Conservation (phyloP, 2,888 invertebrate species). For the Lobophora halterata region DNA sequence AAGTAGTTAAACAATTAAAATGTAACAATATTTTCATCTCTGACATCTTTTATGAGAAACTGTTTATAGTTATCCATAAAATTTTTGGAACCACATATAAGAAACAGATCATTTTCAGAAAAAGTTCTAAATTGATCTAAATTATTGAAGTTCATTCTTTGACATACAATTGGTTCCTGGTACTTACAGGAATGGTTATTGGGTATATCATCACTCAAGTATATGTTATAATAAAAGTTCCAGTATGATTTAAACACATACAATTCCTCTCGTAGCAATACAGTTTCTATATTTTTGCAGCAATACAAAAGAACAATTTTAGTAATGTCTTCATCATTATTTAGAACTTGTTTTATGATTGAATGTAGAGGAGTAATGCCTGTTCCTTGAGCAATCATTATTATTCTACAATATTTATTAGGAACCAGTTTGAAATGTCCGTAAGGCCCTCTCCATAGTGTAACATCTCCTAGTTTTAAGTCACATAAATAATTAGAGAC, state of each 20-base stretch:
- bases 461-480: conserved; percentile 68
- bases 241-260: conserved; percentile 82
- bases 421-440: conserved; percentile 76
- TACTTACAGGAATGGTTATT: conserved; percentile 56
- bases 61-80: conserved; percentile 76
- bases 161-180: conserved; percentile 69
- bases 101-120: conserved; percentile 57
- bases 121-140: conserved; percentile 54
- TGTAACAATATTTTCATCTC: conserved; percentile 49
- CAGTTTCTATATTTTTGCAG: conserved; percentile 76
- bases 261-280: conserved; percentile 83
- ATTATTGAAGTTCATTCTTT: conserved; percentile 54
- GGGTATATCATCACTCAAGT: conserved; percentile 59
- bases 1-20: no score
- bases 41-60: conserved; percentile 41
- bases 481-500: conserved; percentile 80
- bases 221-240: conserved; percentile 87
- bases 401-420: conserved; percentile 62
- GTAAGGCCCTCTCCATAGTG: conserved; percentile 88
- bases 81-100: conserved; percentile 82
- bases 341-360: conserved; percentile 81
- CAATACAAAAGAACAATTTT: conserved; percentile 83
- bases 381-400: conserved; percentile 85
- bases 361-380: conserved; percentile 87
- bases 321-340: conserved; percentile 85